Percentiles rank a stretch among this genome's conserved stretches.
Conservation (phyloP, 2,113 vertebrate species). For the Brachypteracias leptosomus region DNA sequence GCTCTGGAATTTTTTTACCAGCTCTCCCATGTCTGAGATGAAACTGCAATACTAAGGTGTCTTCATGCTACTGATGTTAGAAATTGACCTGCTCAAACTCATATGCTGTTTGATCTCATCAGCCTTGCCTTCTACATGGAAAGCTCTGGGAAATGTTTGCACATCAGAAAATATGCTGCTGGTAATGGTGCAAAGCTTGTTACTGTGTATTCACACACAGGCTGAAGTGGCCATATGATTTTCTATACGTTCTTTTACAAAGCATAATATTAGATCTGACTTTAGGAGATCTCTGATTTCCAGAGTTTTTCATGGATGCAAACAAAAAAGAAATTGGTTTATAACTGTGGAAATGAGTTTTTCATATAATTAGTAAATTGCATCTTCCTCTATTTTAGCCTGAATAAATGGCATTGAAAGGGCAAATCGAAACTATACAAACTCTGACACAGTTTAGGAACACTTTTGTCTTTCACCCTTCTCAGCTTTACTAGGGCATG, state of each 20-base stretch:
- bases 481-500: neutral
- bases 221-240: neutral
- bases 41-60: neutral
- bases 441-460: neutral
- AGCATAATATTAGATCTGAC: neutral
- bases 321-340: neutral
- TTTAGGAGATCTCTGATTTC: neutral
- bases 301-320: neutral
- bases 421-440: neutral
- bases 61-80: neutral
- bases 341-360: neutral
- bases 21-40: neutral
- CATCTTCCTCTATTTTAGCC: neutral
- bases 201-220: neutral
- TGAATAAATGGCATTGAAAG: neutral
- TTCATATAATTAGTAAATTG: neutral
- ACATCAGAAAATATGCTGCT: neutral
- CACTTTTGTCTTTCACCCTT: neutral
- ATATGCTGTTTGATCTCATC: neutral
- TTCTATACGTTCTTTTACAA: neutral
- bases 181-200: neutral
- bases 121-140: neutral
- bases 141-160: accelerated
- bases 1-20: neutral
- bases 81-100: neutral